Evolutionary conservation across 2,797 vertebrate species (phyloP).

Genomic region (Euthynnus affinis): DNA sequence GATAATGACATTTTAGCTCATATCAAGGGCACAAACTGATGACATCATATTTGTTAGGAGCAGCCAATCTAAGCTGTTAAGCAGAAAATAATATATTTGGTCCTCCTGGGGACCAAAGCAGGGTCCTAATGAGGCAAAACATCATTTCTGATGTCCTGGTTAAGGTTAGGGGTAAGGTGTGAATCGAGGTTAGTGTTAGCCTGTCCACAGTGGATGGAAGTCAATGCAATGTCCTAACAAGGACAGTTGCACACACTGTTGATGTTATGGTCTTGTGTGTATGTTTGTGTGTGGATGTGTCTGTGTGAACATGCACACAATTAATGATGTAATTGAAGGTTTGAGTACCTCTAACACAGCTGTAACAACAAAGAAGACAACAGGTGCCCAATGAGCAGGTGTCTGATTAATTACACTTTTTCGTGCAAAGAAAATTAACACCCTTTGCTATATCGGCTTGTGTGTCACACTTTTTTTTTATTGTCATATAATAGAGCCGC

Average conservation of each 20-base stretch:
- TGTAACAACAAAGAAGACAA: constrained; percentile 5
- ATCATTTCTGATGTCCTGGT: too few relatives aligned
- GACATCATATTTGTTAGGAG: constrained; percentile 59
- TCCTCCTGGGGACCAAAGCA: not conserved
- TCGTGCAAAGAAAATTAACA: constrained; percentile 2
- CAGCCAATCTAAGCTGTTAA: constrained; percentile 47
- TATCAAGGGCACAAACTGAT: constrained; percentile 53
- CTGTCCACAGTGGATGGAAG: too few relatives aligned
- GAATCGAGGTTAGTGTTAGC: too few relatives aligned
- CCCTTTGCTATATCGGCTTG: not conserved
- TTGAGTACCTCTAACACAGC: constrained; percentile 9
- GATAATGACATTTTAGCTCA: constrained; percentile 64
- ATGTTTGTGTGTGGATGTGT: not conserved
- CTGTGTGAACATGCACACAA: constrained; percentile 35
- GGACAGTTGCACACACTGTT: too few relatives aligned
- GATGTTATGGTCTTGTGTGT: too few relatives aligned
- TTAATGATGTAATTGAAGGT: constrained; percentile 42
- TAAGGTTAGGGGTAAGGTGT: too few relatives aligned
- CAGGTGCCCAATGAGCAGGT: constrained; percentile 15
- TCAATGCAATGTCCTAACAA: too few relatives aligned
- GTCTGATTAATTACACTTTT: constrained; percentile 23
- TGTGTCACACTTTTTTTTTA: constrained; percentile 1
- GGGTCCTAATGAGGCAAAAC: too few relatives aligned
- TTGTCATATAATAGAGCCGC: not conserved
- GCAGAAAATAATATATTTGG: constrained; percentile 61